Base-by-base conservation (phyloP, 2,888 invertebrate genomes). In the Microplitis deprimator region DNA sequence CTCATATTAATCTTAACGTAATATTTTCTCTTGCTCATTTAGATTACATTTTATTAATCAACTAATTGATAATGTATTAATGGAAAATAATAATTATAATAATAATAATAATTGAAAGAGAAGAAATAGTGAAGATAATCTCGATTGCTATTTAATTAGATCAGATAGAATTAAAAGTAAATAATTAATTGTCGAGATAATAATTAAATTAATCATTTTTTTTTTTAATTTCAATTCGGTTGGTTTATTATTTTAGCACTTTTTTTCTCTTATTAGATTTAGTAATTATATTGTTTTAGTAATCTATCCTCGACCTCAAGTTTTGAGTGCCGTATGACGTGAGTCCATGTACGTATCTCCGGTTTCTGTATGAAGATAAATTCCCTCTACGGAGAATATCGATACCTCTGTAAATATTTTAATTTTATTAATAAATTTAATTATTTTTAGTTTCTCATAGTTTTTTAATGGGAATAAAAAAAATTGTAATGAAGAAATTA, bases 321-420 rank as follows among this genome's bases (percentile, higher is more conserved):
- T 89, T 90, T 92, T 92, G 87, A 92, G 89, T 84, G 90, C 89
- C 77, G 91, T 90, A 86, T 91, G 91, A 87, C 94, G 92, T 87
- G 94, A 93, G 91, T 98, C 98, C 76, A 90, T 94, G 90, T 80
- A 80, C 64, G 81, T 81, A 81, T 84, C 91, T 85, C 93, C 91
- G 87, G 94, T 93, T 91, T 98, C 97, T 73, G 95, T 94, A 90
- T 94, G 94, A 88, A 97, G 91, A 90, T 94, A 94, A 86, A 98
- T 94, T 86, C 97, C 97, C 91, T 97, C 97, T 89, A 98, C 97
- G 86, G 95, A 96, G 92, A 97, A 97, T 92, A 98, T 97, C 87
- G 98, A 97, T 88, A 96, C 94, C 91, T 97, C 98, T 98, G 94
- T 64, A 94, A 94, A 90, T 81, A 73, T 83, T 79, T 80, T 79